phyloP scores from a whole-genome alignment of 2,797 vertebrate species.

The Manis crassicaudata region DNA sequence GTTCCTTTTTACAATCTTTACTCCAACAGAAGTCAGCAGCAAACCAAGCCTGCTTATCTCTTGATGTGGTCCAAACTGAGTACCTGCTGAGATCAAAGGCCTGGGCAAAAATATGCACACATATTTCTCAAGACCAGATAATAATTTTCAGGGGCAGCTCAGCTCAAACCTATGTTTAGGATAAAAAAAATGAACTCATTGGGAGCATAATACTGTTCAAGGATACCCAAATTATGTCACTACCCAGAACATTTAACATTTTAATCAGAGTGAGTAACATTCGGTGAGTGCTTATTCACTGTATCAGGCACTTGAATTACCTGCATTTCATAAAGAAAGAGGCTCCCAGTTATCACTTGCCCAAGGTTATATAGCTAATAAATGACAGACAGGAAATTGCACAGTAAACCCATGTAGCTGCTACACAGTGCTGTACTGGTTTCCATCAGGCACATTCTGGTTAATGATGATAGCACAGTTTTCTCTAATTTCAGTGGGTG shows the following conservation, averaged over 20 bases:
- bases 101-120: background rate
- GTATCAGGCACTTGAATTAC: constrained; percentile 45
- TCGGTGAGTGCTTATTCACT: constrained; percentile 39
- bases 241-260: constrained; percentile 47
- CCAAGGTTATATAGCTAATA: constrained; percentile 43
- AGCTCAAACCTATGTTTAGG: constrained; percentile 5
- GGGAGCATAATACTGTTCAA: constrained; percentile 16
- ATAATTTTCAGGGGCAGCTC: constrained; percentile 17
- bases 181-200: constrained; percentile 39
- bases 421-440: background rate
- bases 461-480: constrained; percentile 19
- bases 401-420: background rate
- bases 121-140: constrained; percentile 14
- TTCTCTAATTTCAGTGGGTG: background rate
- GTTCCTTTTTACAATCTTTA: constrained; percentile 9
- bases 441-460: background rate
- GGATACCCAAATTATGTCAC: background rate
- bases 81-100: constrained; percentile 37
- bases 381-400: constrained; percentile 47
- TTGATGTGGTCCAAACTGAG: background rate
- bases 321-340: constrained; percentile 53
- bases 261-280: background rate
- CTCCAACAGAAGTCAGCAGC: background rate
- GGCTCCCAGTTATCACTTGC: background rate
- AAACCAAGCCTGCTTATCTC: background rate